These are phyloP conservation scores for Colinus virginianus DNA, from an alignment of 2,113 vertebrate genomes.

Conservation along the genomic window DNA sequence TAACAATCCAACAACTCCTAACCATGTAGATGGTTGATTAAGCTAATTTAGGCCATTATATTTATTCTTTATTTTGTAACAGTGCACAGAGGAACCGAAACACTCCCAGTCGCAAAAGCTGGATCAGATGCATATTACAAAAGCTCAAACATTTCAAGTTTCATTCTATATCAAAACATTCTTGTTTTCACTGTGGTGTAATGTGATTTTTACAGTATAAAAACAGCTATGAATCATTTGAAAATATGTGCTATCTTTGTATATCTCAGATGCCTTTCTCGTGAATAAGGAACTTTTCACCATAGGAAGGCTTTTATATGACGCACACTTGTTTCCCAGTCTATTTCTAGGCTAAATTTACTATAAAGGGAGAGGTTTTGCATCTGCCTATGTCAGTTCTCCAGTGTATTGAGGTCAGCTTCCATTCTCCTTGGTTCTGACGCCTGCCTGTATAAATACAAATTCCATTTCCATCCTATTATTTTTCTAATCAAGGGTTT, in stretches of 20 bases:
- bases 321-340: neutral
- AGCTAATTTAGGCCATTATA: neutral
- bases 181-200: slow-evolving; percentile 56
- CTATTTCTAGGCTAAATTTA: slow-evolving; percentile 41
- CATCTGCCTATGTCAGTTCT: slow-evolving; percentile 52
- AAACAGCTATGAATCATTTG: slow-evolving; percentile 6
- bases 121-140: neutral
- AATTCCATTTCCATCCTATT: slow-evolving; percentile 82
- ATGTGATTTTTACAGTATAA: slow-evolving; percentile 34
- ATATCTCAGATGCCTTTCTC: slow-evolving; percentile 15
- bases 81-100: neutral
- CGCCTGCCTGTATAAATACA: slow-evolving; percentile 76
- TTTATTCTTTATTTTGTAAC: neutral
- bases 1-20: neutral
- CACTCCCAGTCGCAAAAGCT: neutral
- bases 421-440: slow-evolving; percentile 64
- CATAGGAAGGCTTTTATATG: slow-evolving; percentile 10
- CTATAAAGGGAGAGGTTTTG: slow-evolving; percentile 30
- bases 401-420: slow-evolving; percentile 47
- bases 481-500: slow-evolving; percentile 83
- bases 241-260: slow-evolving; percentile 40
- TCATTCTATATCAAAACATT: slow-evolving; percentile 50
- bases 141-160: slow-evolving; percentile 8
- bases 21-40: neutral
- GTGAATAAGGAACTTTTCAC: slow-evolving; percentile 55